Evolutionary conservation across 2,888 invertebrate species (phyloP), one percentile per base, ranked within the genome.

Genomic region (Stenolophus ochropezus): DNA sequence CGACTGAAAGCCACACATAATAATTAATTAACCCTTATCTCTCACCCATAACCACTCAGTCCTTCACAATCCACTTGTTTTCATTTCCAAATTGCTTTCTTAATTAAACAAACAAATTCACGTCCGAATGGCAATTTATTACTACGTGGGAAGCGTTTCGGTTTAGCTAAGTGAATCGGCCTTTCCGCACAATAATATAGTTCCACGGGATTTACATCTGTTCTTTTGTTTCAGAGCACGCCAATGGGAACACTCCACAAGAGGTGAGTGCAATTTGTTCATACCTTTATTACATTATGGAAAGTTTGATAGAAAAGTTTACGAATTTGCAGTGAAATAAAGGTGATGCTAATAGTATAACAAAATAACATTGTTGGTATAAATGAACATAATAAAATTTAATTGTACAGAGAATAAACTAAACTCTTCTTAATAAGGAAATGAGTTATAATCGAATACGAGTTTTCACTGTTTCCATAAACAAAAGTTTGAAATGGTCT

Each of bases 61-160:
- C 61, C 61, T 4, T 14, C 23, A 14, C 61, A 23, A 21, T 11
- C 61, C 25, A n/a, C 14, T 51, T 61, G 25, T 61, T 61, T 61
- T 61, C 61, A 61, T 61, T 61, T 61, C 61, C 23, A 69, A 69
- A 69, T 69, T 42, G 47, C 69, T 69, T 69, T 69, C 69, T 69
- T 42, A 69, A 69, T 42, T 33, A 69, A 69, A 69, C 42, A 69
- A 69, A 69, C 69, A 69, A 69, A 69, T 69, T 42, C 20, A 4
- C 69, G 69, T 42, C 8, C 69, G 47, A 69, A 69, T 27, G 18
- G 47, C 33, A 42, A 69, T 69, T 42, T 69, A 69, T 69, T 69
- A 69, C 16, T 42, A 20, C 20, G 11, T 69, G 33, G 3, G 61
- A 61, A 61, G 61, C 61, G 20, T 61, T 61, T 61, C 16, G 61